These are phyloP conservation scores for Bradypodion ventrale DNA, from an alignment of 2,797 vertebrate species.

Conservation along the genomic window DNA sequence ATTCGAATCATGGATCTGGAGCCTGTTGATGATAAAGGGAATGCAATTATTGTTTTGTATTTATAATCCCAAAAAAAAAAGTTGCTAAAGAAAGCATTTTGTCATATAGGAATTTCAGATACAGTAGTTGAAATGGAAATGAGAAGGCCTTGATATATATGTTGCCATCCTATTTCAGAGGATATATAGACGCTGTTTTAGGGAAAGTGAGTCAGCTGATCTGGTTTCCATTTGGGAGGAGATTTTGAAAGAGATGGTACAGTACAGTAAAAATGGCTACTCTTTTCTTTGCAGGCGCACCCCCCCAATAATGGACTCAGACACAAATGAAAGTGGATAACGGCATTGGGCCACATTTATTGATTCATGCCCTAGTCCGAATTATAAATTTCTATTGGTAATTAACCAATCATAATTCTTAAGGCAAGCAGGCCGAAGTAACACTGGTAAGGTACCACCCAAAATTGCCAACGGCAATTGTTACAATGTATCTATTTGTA, in stretches of 20 bases:
- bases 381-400: too few species aligned
- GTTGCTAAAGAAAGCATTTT: neutral
- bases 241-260: neutral
- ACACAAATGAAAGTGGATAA: too few species aligned
- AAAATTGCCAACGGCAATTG: too few species aligned
- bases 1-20: neutral
- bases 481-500: too few species aligned
- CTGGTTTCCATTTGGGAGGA: neutral
- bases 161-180: neutral
- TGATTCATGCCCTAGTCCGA: too few species aligned
- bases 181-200: neutral
- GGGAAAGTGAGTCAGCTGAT: neutral
- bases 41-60: neutral
- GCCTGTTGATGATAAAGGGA: neutral
- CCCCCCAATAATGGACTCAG: too few species aligned
- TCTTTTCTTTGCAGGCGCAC: too few species aligned
- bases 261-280: neutral
- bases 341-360: too few species aligned
- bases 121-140: constrained; percentile 15
- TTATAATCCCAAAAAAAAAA: neutral
- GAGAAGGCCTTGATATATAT: neutral
- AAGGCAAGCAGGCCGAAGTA: too few species aligned
- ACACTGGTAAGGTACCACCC: too few species aligned
- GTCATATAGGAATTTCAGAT: neutral
- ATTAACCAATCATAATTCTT: too few species aligned